phyloP scores from a whole-genome alignment of 2,113 vertebrate genomes.

The Rhinoptilus africanus region DNA sequence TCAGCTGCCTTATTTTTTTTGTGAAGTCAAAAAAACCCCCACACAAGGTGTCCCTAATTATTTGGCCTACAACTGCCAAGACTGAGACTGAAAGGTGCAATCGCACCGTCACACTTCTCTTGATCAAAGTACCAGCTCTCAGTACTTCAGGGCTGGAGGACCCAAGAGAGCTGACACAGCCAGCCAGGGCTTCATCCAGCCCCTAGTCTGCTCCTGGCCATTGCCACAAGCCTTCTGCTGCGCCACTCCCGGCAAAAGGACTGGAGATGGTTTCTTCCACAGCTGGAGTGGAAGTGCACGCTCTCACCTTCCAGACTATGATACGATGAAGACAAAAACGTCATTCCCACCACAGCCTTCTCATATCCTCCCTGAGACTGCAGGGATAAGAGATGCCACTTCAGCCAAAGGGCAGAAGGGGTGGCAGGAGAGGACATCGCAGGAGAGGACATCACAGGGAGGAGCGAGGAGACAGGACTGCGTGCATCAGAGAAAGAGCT shows the following conservation, averaged over 20 bases:
- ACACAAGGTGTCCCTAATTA: background rate
- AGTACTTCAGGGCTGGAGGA: background rate
- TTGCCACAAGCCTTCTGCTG: background rate
- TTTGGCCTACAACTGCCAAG: background rate
- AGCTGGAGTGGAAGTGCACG: background rate
- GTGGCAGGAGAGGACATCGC: background rate
- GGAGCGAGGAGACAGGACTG: background rate
- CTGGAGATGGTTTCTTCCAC: background rate
- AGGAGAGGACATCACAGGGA: background rate
- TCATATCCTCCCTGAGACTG: background rate
- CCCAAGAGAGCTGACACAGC: background rate
- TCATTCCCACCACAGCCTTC: background rate
- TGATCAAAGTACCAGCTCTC: background rate
- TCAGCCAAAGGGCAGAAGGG: background rate
- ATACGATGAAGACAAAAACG: rapidly evolving
- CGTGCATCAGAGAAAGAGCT: background rate
- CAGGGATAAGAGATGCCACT: background rate
- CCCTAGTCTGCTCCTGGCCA: background rate
- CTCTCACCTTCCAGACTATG: background rate
- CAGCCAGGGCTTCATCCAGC: background rate
- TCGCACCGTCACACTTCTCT: background rate
- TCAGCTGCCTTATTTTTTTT: background rate
- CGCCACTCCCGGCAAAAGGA: background rate
- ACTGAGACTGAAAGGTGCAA: constrained; percentile 4
- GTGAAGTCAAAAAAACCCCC: background rate